Conservation (phyloP, 2,888 invertebrate genomes). For the Mimachlamys varia region DNA sequence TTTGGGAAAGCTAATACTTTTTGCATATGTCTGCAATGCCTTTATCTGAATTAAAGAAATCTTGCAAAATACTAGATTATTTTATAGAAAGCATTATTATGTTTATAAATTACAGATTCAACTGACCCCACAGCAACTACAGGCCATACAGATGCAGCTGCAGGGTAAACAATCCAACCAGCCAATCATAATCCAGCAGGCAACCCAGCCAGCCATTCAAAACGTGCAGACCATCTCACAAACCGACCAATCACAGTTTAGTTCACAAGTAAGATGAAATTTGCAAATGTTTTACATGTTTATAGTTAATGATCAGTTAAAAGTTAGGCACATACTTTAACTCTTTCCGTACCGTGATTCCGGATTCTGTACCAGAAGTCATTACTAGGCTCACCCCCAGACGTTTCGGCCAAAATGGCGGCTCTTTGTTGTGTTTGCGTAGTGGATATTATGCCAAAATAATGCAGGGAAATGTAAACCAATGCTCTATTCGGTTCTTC, state of each 20-base stretch:
- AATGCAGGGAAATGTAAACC: too few relatives aligned
- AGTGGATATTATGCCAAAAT: too few relatives aligned
- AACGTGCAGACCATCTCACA: slow-evolving; percentile 59
- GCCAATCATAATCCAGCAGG: slow-evolving; percentile 72
- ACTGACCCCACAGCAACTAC: slow-evolving; percentile 74
- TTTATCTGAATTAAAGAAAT: too few relatives aligned
- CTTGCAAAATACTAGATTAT: too few relatives aligned
- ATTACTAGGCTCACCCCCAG: too few relatives aligned
- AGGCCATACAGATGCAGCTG: slow-evolving; percentile 76
- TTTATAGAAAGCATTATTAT: neutral
- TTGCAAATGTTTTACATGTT: neutral
- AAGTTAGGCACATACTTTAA: neutral
- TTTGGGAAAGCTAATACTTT: too few relatives aligned
- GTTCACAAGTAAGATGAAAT: slow-evolving; percentile 12
- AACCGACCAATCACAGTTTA: slow-evolving; percentile 57
- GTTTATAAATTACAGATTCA: slow-evolving; percentile 66
- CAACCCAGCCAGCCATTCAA: slow-evolving; percentile 58
- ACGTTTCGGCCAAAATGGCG: too few relatives aligned
- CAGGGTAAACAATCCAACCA: slow-evolving; percentile 72
- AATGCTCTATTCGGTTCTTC: too few relatives aligned
- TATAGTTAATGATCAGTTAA: neutral
- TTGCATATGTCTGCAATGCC: too few relatives aligned
- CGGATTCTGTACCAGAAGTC: too few relatives aligned
- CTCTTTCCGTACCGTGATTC: too few relatives aligned
- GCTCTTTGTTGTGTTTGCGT: too few relatives aligned